These are phyloP conservation scores for Zygogramma bicolorata DNA, from an alignment of 2,888 invertebrate genomes.

Conservation along the genomic window DNA sequence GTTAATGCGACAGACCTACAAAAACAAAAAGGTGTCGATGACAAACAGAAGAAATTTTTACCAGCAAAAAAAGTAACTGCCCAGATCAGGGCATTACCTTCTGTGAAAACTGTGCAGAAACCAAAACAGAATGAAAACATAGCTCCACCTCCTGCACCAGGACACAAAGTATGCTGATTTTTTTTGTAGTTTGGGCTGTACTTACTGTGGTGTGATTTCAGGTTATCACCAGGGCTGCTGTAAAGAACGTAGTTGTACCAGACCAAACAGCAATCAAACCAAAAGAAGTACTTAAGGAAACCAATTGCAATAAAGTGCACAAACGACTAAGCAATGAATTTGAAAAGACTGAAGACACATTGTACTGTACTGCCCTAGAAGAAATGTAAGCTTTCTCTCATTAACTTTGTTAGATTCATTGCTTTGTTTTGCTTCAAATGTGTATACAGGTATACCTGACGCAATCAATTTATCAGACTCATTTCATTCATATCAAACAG, in stretches of 20 bases:
- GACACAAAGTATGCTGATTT: constrained; percentile 53
- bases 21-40: constrained; percentile 53
- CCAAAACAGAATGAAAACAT: constrained; percentile 64
- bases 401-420: not conserved
- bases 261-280: constrained; percentile 63
- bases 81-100: constrained; percentile 58
- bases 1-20: constrained; percentile 63
- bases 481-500: no score
- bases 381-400: constrained; percentile 71
- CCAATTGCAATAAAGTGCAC: constrained; percentile 64
- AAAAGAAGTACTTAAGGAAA: constrained; percentile 60
- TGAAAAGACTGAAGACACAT: constrained; percentile 79
- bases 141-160: constrained; percentile 59
- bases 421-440: not conserved
- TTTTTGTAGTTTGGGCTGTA: not conserved
- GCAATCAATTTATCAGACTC: no score
- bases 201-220: constrained; percentile 8
- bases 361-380: constrained; percentile 83
- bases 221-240: constrained; percentile 61
- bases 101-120: constrained; percentile 62
- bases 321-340: constrained; percentile 77
- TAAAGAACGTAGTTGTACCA: constrained; percentile 50
- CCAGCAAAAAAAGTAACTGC: constrained; percentile 70
- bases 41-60: constrained; percentile 31
- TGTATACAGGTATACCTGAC: no score